Evolutionary conservation across 2,797 vertebrate species (phyloP).

Genomic region (Hapalemur alaotrensis): DNA sequence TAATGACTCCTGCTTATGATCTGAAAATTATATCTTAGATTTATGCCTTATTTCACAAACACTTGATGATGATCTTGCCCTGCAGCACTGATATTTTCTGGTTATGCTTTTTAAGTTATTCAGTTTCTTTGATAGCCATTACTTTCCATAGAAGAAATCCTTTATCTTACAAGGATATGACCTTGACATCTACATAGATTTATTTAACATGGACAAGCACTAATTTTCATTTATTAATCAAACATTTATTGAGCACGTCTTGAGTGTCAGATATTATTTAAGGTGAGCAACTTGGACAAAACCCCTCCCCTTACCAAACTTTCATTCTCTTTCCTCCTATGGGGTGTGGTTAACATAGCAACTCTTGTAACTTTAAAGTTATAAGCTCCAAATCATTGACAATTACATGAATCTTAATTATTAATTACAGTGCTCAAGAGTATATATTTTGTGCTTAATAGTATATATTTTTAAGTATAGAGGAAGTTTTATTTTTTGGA

Average conservation of each 20-base stretch:
- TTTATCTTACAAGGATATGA: neutral
- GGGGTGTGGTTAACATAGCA: neutral
- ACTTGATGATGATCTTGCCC: neutral
- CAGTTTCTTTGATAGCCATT: neutral
- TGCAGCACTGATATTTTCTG: neutral
- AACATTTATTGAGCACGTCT: neutral
- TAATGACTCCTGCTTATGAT: neutral
- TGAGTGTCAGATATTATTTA: neutral
- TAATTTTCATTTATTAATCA: conserved; percentile 28
- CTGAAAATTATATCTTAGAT: neutral
- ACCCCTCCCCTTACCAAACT: rapidly evolving
- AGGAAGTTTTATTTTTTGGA: neutral
- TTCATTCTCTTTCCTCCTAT: neutral
- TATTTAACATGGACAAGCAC: neutral
- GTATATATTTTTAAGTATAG: neutral
- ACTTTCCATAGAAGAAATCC: neutral
- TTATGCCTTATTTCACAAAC: neutral
- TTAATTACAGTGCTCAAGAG: neutral
- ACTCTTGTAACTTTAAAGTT: neutral
- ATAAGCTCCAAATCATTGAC: neutral
- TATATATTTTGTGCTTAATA: neutral
- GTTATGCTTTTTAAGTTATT: neutral
- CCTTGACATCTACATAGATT: neutral
- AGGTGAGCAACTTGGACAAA: neutral
- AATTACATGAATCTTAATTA: neutral